phyloP scores from a whole-genome alignment of 2,113 vertebrate genomes.

The Periophthalmus modestus region DNA sequence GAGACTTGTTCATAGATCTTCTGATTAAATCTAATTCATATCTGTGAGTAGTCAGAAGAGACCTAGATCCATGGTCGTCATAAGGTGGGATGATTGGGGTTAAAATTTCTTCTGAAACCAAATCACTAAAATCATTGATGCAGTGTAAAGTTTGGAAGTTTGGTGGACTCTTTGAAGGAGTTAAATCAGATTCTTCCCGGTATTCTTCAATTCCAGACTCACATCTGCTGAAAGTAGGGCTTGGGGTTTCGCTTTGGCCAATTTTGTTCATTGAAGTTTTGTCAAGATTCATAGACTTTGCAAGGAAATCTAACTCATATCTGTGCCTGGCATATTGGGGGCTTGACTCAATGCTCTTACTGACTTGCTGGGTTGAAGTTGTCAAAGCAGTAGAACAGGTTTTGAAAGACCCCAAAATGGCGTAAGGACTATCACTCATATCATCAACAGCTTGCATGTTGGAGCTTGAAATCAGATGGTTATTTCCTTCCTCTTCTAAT shows the following conservation, averaged over 20 bases:
- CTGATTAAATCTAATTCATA: neutral
- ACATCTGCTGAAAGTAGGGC: conserved; percentile 2
- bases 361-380: neutral
- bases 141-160: neutral
- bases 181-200: neutral
- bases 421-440: neutral
- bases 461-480: neutral
- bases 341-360: neutral
- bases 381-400: neutral
- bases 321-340: neutral
- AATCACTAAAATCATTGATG: neutral
- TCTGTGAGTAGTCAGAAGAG: neutral
- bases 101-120: neutral
- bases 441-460: neutral
- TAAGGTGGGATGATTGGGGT: neutral
- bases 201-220: neutral
- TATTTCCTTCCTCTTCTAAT: neutral
- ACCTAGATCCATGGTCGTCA: neutral
- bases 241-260: neutral
- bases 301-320: neutral
- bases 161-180: neutral
- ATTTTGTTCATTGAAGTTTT: neutral
- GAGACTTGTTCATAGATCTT: neutral
- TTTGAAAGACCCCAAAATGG: neutral
- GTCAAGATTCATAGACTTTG: neutral